These are phyloP conservation scores for Acanthosepion pharaonis DNA, from an alignment of 2,888 invertebrate genomes.

Conservation along the genomic window DNA sequence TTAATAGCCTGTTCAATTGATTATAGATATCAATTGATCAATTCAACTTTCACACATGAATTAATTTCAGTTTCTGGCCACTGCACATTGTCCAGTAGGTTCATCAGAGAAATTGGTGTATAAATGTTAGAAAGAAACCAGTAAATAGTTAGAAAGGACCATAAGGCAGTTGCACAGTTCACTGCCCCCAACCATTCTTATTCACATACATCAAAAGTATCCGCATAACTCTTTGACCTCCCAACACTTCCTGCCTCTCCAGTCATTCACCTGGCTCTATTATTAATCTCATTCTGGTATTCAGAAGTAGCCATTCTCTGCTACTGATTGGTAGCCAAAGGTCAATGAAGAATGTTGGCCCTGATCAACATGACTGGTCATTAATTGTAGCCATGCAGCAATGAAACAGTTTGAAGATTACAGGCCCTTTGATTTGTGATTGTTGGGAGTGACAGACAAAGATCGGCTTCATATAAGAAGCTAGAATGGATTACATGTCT, in stretches of 20 bases:
- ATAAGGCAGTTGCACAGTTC: background rate
- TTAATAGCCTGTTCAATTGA: background rate
- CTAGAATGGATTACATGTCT: background rate
- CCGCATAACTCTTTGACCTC: background rate
- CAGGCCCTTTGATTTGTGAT: background rate
- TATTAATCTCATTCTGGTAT: background rate
- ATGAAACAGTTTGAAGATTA: background rate
- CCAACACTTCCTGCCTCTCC: background rate
- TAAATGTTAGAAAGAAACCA: background rate
- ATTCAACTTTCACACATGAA: background rate
- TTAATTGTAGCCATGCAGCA: background rate
- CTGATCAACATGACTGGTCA: background rate
- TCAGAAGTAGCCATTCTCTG: background rate
- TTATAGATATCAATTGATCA: background rate
- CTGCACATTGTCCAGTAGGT: background rate
- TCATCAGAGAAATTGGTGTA: background rate
- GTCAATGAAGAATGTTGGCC: constrained; percentile 14
- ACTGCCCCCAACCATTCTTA: background rate
- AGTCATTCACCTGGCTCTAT: background rate
- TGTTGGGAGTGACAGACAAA: background rate
- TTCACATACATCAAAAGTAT: constrained; percentile 2
- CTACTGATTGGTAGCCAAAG: background rate
- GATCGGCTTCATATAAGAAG: background rate
- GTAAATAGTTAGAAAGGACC: background rate
- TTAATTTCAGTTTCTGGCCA: background rate